Evolutionary conservation across 2,113 vertebrate genomes (phyloP).

Genomic region (Typhlomys cinereus): DNA sequence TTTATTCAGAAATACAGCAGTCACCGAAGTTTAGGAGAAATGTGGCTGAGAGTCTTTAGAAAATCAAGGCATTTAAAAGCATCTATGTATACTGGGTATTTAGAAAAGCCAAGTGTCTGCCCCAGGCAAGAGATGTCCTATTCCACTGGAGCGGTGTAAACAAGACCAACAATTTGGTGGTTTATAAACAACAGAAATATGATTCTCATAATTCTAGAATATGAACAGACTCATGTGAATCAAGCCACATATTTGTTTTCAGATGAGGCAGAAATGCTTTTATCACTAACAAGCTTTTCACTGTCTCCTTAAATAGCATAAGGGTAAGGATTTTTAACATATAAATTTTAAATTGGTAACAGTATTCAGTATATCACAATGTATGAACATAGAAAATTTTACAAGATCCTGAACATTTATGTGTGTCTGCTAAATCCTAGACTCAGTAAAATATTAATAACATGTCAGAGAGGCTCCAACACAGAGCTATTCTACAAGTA

Average conservation of each 20-base stretch:
- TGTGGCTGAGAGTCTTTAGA: not conserved
- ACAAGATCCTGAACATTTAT: not conserved
- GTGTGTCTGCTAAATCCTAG: not conserved
- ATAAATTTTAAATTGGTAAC: not conserved
- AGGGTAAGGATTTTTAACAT: not conserved
- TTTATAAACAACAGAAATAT: not conserved
- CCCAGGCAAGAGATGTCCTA: not conserved
- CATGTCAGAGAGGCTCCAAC: not conserved
- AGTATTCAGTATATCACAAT: not conserved
- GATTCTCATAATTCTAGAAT: not conserved
- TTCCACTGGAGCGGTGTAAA: not conserved
- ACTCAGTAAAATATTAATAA: not conserved
- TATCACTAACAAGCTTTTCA: not conserved
- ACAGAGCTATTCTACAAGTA: not conserved
- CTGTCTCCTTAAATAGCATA: not conserved
- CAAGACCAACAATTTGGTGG: not conserved
- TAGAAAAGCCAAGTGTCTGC: not conserved
- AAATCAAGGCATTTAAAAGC: not conserved
- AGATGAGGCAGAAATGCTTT: not conserved
- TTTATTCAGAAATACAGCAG: not conserved
- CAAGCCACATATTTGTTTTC: not conserved
- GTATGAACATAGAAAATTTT: not conserved
- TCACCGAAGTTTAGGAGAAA: not conserved
- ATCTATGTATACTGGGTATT: not conserved
- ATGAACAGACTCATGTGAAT: not conserved